phyloP scores from a whole-genome alignment of 2,797 vertebrate species.

The Crenichthys baileyi region DNA sequence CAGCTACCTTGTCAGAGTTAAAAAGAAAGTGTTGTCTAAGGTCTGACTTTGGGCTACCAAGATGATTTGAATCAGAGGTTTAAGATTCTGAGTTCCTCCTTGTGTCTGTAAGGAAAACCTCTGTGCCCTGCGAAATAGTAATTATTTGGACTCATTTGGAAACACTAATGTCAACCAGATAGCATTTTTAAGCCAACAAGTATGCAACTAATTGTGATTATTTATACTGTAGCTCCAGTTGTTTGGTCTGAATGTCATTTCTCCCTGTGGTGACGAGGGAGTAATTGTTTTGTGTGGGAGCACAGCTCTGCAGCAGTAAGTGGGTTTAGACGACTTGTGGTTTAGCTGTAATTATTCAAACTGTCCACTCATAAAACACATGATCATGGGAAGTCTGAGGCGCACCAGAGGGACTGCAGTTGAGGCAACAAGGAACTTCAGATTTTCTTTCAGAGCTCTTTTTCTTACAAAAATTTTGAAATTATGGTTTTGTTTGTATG shows the following conservation, averaged over 20 bases:
- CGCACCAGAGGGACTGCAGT: constrained; percentile 10
- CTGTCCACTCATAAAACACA: constrained; percentile 42
- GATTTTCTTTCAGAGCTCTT: constrained; percentile 9
- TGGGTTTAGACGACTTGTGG: constrained; percentile 48
- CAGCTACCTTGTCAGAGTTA: neutral
- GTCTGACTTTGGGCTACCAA: neutral
- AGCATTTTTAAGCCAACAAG: constrained; percentile 32
- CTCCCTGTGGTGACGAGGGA: constrained; percentile 26
- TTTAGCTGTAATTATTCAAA: constrained; percentile 47
- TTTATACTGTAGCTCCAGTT: constrained; percentile 37
- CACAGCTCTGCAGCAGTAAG: constrained; percentile 24
- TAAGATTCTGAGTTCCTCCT: neutral
- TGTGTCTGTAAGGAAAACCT: neutral
- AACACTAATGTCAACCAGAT: constrained; percentile 23
- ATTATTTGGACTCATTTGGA: constrained; percentile 22
- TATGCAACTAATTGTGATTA: constrained; percentile 42
- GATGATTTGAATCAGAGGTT: neutral
- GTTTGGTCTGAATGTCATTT: constrained; percentile 35
- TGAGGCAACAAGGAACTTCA: constrained; percentile 5
- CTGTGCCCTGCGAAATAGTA: neutral
- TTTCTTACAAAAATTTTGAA: neutral
- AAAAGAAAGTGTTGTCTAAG: neutral
- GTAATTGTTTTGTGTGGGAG: constrained; percentile 48
- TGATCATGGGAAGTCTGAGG: constrained; percentile 22
- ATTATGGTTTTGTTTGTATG: neutral